A percentile compares a stretch with the other conserved stretches of the same genome.
Conservation (phyloP, 2,113 vertebrate species). For the Argyrosomus japonicus region DNA sequence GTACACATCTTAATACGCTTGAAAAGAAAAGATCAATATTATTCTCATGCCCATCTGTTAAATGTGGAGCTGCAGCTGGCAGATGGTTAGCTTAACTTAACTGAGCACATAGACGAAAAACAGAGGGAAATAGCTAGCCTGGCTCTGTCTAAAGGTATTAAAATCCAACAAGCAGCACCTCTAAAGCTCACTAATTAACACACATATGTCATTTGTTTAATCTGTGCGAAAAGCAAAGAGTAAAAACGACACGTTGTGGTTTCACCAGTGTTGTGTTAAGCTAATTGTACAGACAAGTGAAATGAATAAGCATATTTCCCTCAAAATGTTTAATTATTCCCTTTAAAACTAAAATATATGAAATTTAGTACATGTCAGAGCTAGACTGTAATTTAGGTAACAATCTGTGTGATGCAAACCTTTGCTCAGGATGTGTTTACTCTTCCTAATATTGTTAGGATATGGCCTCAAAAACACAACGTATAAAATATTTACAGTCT, state of each 20-base stretch:
- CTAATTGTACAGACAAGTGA: no score
- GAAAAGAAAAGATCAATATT: not conserved
- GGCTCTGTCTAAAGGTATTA: not conserved
- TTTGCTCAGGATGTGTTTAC: conserved; percentile 28
- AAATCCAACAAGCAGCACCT: not conserved
- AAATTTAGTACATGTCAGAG: not conserved
- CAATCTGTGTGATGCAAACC: conserved; percentile 15
- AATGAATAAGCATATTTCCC: not conserved
- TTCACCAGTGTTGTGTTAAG: not conserved
- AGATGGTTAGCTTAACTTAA: not conserved
- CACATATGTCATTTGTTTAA: not conserved
- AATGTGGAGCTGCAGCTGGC: not conserved
- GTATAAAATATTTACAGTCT: conserved; percentile 3
- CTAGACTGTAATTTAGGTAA: no score
- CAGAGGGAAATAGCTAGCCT: no score
- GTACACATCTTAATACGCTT: not conserved
- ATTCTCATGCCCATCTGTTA: not conserved
- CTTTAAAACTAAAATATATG: conserved; percentile 23
- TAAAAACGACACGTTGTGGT: not conserved
- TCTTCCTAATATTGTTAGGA: conserved; percentile 4
- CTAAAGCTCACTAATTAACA: not conserved
- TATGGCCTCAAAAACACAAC: conserved; percentile 28
- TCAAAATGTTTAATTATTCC: not conserved
- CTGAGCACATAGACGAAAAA: not conserved
- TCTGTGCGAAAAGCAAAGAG: not conserved